Evolutionary conservation across 2,797 vertebrate species (phyloP), one percentile per base, ranked within the genome.

Genomic region (Ambastaia sidthimunki): DNA sequence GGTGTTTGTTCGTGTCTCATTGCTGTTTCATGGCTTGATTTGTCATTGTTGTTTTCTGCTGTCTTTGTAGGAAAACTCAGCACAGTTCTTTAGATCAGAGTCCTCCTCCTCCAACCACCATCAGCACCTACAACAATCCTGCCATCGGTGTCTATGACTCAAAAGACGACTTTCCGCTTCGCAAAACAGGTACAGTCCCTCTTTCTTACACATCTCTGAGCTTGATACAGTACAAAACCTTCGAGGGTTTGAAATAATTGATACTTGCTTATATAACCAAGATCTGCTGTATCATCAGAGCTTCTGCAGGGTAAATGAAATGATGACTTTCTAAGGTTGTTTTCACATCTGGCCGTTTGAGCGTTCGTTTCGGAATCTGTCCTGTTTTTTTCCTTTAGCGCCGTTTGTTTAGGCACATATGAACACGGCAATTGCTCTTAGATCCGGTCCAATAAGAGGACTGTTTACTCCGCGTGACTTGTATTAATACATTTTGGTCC

Each of bases 11-110:
- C 2, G 3, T 48, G 12, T 28, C 6, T 31, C 28, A 63, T 25
- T 0, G 18, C 1, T 18, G 11, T 9, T 59, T 60, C 21, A 79
- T 37, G 34, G 34, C 34, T 37, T 5, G 34, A 37, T 37, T 37
- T 37, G 4, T 37, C 44, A 74, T 0, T 68, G 7, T 60, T 11
- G 23, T 23, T 82, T 0, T n/a, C 11, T 76, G 47, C 10, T 83
- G 13, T 83, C 0, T 76, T 34, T 86, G 65, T 85, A 99, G 97
- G 93, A 98, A 98, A 91, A 98, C 96, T 2, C 97, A 98, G 86
- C 97, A 98, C 91, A 97, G 97, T 90, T 98, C 97, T 68, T 89
- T 99, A 89, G 97, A 99, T 89, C 97, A 98, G 94, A 98, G 97
- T 87, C 97, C 97, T 66, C 96, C 97, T 3, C 97, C 97, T 4